phyloP scores from a whole-genome alignment of 2,888 invertebrate genomes.

The Sarcophaga variegata region DNA sequence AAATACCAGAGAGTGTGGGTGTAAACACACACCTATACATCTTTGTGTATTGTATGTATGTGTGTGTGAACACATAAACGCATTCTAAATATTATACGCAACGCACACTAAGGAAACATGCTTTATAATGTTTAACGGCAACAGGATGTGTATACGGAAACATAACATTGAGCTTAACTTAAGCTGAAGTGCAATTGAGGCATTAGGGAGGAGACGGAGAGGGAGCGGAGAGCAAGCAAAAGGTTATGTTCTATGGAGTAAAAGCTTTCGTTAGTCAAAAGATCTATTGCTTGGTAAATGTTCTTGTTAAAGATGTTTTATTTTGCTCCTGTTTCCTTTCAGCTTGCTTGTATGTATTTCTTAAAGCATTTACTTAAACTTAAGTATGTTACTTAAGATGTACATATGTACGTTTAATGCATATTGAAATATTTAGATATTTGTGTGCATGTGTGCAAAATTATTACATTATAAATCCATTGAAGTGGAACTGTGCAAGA shows the following conservation, averaged over 20 bases:
- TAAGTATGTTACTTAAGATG: conserved; percentile 34
- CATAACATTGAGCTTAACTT: conserved; percentile 44
- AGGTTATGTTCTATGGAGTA: conserved; percentile 39
- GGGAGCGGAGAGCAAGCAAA: conserved; percentile 12
- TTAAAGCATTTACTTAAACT: conserved; percentile 50
- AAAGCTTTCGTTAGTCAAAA: conserved; percentile 41
- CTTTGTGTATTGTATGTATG: neutral
- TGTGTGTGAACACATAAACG: neutral
- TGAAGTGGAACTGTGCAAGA: conserved; percentile 18
- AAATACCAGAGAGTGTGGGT: conserved; percentile 29
- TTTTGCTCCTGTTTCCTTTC: neutral
- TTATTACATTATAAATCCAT: conserved; percentile 38
- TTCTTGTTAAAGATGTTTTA: conserved; percentile 1
- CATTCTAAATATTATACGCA: neutral
- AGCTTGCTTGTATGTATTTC: neutral
- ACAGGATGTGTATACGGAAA: conserved; percentile 65
- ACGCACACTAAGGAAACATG: neutral
- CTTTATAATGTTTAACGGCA: conserved; percentile 45
- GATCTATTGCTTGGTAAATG: conserved; percentile 56
- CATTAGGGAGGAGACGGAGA: neutral
- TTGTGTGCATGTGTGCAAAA: neutral
- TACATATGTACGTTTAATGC: neutral
- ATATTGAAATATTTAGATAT: conserved; percentile 4
- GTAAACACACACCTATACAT: neutral
- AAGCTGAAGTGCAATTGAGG: conserved; percentile 20